Base-by-base conservation (phyloP, 2,113 vertebrate species). In the Syngnathoides biaculeatus region DNA sequence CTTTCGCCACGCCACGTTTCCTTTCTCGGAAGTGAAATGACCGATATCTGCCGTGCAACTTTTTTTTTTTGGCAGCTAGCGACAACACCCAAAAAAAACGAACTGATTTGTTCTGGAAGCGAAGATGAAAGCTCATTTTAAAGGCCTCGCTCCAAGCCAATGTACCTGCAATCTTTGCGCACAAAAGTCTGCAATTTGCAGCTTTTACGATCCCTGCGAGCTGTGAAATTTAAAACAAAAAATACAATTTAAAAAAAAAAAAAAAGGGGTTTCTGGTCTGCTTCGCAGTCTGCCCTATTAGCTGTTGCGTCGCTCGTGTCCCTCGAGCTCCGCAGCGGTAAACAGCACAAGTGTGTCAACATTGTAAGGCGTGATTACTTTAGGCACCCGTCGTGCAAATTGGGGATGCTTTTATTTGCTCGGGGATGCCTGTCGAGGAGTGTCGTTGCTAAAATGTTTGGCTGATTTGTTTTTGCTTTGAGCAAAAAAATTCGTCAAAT, bases 251-350 rank as follows among this genome's bases (percentile, higher is more conserved):
- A 35, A 35, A 3, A 35, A 35, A 35, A 35, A 57, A 73, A 55
- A 73, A 71, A 35, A 75, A 65, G 47, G 42, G 13, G 72, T 77
- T 77, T 39, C 65, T 56, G 42, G 58, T 67, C 40, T 62, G 66
- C 26, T 83, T 73, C 62, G 56, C 74, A 73, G 73, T 68, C 60
- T 67, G 63, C 62, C 48, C 71, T 71, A 74, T 71, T 57, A 72
- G 73, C 71, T 56, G 66, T 47, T 74, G 45, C 65, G 64, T 67
- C 57, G 60, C 58, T 75, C 65, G 42, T 43, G 24, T 71, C 73
- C 66, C 64, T 72, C 48, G 68, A 80, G 74, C 42, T 55, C 63
- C 30, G 24, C 45, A 30, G 40, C 1, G 6, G 73, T 69, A 78
- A 73, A 75, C 73, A 73, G 47, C 53, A 50, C 43, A 12, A 53